phyloP scores from a whole-genome alignment of 1,140 invertebrate genomes.

The Procambarus virginalis region DNA sequence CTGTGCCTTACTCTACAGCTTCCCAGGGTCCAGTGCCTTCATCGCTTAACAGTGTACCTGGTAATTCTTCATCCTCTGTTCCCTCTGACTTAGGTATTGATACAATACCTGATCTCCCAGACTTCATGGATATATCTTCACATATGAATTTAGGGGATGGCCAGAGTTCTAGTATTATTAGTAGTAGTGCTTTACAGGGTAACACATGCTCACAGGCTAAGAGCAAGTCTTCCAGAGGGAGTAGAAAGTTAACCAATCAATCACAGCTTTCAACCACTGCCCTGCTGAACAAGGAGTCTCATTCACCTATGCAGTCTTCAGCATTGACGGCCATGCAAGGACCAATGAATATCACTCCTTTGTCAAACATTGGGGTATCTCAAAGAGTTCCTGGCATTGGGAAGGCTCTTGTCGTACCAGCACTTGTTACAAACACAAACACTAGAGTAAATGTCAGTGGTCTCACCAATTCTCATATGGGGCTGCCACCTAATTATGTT shows the following conservation, averaged over 20 bases:
- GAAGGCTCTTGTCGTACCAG: conserved; percentile 42
- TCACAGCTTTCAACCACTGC: background rate
- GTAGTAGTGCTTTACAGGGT: background rate
- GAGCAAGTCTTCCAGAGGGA: conserved; percentile 44
- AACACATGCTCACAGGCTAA: background rate
- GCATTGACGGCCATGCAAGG: background rate
- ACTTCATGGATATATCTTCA: conserved; percentile 46
- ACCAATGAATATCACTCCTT: conserved; percentile 47
- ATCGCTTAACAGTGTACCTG: conserved; percentile 40
- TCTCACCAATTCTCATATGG: conserved; percentile 26
- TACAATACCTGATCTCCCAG: conserved; percentile 13
- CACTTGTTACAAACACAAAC: conserved; percentile 25
- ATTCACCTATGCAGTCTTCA: background rate
- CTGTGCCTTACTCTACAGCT: conserved; percentile 37
- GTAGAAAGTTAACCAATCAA: background rate
- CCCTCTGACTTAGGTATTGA: conserved; percentile 6
- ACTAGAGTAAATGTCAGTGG: conserved; percentile 5
- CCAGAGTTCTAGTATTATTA: conserved; percentile 20
- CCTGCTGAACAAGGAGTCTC: background rate
- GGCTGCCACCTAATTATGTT: conserved; percentile 15
- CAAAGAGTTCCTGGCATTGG: conserved; percentile 47
- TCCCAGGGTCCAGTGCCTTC: conserved; percentile 49
- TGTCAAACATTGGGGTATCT: conserved; percentile 31
- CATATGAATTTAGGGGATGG: background rate
- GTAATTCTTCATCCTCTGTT: conserved; percentile 11